These are phyloP conservation scores for Ylistrum balloti DNA, from an alignment of 1,140 invertebrate species.

Conservation along the genomic window DNA sequence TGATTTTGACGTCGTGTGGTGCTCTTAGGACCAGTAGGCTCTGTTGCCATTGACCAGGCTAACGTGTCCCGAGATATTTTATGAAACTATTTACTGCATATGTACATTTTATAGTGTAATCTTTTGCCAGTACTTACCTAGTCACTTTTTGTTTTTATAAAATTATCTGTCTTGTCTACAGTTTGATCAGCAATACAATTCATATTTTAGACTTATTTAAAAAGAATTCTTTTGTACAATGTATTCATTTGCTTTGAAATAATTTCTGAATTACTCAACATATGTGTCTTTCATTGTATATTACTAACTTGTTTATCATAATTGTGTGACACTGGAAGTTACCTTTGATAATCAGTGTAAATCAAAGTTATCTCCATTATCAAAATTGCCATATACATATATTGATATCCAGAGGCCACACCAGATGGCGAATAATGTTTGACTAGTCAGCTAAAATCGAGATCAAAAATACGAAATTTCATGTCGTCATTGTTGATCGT, in stretches of 20 bases:
- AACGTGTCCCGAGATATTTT: background rate
- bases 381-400: too few relatives aligned
- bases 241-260: too few relatives aligned
- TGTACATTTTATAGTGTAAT: background rate
- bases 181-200: background rate
- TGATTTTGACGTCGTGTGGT: background rate
- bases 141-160: background rate
- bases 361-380: too few relatives aligned
- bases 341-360: too few relatives aligned
- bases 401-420: too few relatives aligned
- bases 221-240: too few relatives aligned
- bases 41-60: background rate
- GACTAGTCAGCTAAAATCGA: background rate
- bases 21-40: background rate
- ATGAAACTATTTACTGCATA: background rate
- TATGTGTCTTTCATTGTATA: background rate
- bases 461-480: background rate
- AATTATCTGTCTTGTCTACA: background rate
- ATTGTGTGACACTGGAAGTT: background rate
- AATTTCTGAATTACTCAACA: background rate
- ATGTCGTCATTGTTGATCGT: background rate
- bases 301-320: background rate
- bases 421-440: too few relatives aligned
- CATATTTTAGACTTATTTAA: background rate
- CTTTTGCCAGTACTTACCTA: background rate